Conservation (phyloP, 2,797 vertebrate genomes). For the Gambusia yucatana region DNA sequence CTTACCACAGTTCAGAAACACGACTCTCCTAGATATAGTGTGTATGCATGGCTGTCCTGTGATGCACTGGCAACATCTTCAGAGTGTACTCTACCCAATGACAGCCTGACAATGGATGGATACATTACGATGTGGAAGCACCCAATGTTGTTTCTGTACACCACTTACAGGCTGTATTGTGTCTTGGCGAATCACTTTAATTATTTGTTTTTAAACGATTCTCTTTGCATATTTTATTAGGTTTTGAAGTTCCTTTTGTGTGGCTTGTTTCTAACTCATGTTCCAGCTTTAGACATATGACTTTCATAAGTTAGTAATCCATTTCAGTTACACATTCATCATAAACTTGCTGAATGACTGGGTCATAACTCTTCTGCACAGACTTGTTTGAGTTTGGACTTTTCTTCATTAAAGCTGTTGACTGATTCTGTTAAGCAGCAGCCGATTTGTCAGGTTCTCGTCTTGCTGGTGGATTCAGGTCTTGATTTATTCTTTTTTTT, state of each 20-base stretch:
- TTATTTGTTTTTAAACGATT: background rate
- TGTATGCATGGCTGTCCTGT: too few relatives aligned
- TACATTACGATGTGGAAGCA: background rate
- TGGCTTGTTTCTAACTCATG: background rate
- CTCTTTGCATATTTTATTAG: background rate
- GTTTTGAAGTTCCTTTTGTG: background rate
- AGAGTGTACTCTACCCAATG: background rate
- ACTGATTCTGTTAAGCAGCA: conserved; percentile 51
- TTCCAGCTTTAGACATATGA: conserved; percentile 12
- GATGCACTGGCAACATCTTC: background rate
- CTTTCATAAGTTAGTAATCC: conserved; percentile 3
- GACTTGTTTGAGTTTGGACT: conserved; percentile 36
- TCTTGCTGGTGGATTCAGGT: conserved; percentile 57
- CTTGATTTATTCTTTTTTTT: conserved; percentile 53
- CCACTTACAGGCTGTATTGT: background rate
- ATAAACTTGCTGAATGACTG: conserved; percentile 33
- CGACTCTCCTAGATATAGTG: too few relatives aligned
- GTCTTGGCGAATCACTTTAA: background rate
- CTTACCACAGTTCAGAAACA: too few relatives aligned
- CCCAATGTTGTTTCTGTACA: background rate
- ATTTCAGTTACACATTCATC: conserved; percentile 14
- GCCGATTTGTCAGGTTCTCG: conserved; percentile 58
- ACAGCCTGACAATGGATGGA: background rate
- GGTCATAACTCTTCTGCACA: conserved; percentile 6
- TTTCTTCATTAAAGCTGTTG: conserved; percentile 46